Percentiles rank a stretch among this genome's conserved stretches.
Conservation (phyloP, 2,797 vertebrate genomes). For the Trachurus trachurus region DNA sequence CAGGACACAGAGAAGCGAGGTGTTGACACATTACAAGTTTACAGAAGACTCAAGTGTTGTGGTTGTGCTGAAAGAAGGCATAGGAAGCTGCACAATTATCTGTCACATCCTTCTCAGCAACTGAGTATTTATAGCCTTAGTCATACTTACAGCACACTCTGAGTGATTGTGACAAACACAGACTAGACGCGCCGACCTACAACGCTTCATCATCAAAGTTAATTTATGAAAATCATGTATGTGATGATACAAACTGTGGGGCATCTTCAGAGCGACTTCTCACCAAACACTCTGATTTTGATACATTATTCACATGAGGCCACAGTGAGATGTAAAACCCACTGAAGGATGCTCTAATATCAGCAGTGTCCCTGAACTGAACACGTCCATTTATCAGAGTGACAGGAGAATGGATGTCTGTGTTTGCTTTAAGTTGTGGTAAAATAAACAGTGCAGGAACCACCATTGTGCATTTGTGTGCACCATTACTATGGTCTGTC, state of each 20-base stretch:
- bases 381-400: not conserved
- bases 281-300: not conserved
- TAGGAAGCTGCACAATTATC: not conserved
- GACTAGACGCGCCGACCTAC: not conserved
- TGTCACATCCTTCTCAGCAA: not conserved
- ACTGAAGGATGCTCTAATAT: not conserved
- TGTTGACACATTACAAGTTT: not conserved
- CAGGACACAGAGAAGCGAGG: not conserved
- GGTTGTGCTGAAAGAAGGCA: not conserved
- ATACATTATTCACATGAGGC: not conserved
- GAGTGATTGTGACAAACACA: not conserved
- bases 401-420: not conserved
- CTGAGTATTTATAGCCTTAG: not conserved
- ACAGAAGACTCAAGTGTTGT: not conserved
- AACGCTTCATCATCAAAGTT: not conserved
- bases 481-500: not conserved
- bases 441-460: not conserved
- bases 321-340: not conserved
- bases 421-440: not conserved
- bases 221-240: not conserved
- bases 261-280: not conserved
- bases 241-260: no score
- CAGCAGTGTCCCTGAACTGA: no score
- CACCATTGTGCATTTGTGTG: not conserved
- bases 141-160: not conserved